A percentile compares a stretch with the other conserved stretches of the same genome.
Evolutionary conservation across 1,140 invertebrate genomes (phyloP).

Genomic region (Drosophila kurseongensis): DNA sequence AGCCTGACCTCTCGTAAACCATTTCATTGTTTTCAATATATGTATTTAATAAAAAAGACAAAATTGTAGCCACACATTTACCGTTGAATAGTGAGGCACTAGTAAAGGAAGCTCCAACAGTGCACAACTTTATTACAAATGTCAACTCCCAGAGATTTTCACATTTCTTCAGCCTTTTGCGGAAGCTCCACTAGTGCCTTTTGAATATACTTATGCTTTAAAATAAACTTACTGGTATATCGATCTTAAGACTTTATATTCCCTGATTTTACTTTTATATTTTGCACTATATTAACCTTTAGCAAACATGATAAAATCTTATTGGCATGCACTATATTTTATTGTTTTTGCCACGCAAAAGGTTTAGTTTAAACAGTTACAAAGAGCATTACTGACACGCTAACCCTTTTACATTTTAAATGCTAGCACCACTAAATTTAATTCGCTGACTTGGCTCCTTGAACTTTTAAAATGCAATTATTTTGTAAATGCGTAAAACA

Average conservation of each 20-base stretch:
- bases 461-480: neutral
- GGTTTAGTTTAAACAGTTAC: neutral
- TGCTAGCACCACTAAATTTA: neutral
- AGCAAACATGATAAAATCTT: neutral
- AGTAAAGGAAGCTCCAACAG: constrained; percentile 3
- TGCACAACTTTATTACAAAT: neutral
- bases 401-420: constrained; percentile 3
- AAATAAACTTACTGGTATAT: too few relatives aligned
- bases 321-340: neutral
- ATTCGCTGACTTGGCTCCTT: neutral
- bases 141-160: neutral
- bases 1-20: too few relatives aligned
- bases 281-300: neutral
- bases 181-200: neutral
- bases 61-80: neutral
- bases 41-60: too few relatives aligned
- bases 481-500: too few relatives aligned
- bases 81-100: neutral
- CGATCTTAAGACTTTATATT: too few relatives aligned
- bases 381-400: constrained; percentile 4
- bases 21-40: too few relatives aligned
- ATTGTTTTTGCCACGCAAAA: neutral
- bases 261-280: neutral
- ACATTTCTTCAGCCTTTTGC: neutral
- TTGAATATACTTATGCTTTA: neutral